Evolutionary conservation across 1,140 invertebrate genomes (phyloP).

Genomic region (Trichomalopsis sarcophagae): DNA sequence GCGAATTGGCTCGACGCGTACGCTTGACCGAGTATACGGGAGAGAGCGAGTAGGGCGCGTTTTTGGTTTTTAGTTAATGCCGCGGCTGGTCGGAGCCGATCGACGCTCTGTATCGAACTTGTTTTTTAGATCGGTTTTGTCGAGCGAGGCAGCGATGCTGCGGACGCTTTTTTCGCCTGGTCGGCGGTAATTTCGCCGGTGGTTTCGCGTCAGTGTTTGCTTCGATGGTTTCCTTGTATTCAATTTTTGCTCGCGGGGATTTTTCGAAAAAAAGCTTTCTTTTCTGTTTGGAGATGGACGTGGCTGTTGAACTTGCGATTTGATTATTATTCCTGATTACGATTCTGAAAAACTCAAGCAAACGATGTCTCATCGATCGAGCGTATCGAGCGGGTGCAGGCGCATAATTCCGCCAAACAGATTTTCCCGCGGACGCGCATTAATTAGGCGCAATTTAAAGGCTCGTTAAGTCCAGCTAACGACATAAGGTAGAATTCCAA

Average conservation of each 20-base stretch:
- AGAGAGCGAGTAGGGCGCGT: neutral
- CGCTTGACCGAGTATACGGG: neutral
- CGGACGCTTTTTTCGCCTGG: neutral
- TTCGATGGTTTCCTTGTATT: neutral
- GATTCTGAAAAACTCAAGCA: no score
- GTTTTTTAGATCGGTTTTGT: neutral
- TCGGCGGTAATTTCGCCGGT: neutral
- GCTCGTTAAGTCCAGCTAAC: constrained; percentile 49
- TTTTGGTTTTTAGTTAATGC: constrained; percentile 13
- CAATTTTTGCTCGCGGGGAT: neutral
- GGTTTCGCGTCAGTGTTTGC: neutral
- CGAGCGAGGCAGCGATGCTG: neutral
- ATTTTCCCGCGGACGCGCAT: constrained; percentile 37
- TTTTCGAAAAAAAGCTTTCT: no score
- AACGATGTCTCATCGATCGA: neutral
- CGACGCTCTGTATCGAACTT: neutral
- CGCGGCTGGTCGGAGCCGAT: neutral
- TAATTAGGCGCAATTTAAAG: constrained; percentile 51
- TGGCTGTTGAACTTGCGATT: no score
- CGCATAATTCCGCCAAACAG: constrained; percentile 32
- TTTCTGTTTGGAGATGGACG: no score
- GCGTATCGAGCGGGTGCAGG: neutral
- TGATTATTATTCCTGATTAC: no score
- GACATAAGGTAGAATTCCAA: constrained; percentile 21
- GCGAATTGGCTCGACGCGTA: constrained; percentile 9